phyloP scores from a whole-genome alignment of 1,140 invertebrate genomes.

The Potamilus streckersoni region DNA sequence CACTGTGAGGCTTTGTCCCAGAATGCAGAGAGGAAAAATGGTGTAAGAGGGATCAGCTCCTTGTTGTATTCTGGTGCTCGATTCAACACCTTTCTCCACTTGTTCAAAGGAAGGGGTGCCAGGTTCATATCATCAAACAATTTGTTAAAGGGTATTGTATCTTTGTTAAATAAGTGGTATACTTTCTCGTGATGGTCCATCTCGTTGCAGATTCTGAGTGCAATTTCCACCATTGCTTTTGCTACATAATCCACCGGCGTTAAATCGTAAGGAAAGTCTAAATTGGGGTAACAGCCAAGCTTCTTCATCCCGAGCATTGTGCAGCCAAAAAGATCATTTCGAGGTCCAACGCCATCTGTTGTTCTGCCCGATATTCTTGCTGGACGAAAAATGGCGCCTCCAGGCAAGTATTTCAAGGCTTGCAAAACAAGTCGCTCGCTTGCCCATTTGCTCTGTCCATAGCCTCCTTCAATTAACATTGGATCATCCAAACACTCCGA shows the following conservation, averaged over 20 bases:
- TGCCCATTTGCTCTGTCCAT: conserved; percentile 53
- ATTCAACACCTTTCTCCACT: conserved; percentile 39
- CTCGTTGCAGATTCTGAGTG: conserved; percentile 33
- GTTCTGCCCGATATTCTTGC: conserved; percentile 41
- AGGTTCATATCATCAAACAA: conserved; percentile 41
- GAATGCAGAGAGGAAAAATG: conserved; percentile 42
- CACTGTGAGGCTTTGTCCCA: conserved; percentile 42
- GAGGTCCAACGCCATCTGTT: conserved; percentile 39
- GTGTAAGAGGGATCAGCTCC: conserved; percentile 41
- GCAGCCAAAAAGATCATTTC: conserved; percentile 44
- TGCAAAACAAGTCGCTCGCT: conserved; percentile 46
- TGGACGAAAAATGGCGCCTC: conserved; percentile 51
- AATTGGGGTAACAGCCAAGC: conserved; percentile 41
- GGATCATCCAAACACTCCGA: conserved; percentile 41
- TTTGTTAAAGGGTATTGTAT: conserved; percentile 42
- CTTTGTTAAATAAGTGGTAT: conserved; percentile 44
- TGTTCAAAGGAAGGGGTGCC: conserved; percentile 25
- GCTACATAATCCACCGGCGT: conserved; percentile 49
- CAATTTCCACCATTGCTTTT: conserved; percentile 45
- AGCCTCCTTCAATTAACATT: conserved; percentile 37
- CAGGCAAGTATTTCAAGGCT: conserved; percentile 44
- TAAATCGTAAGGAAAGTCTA: conserved; percentile 49
- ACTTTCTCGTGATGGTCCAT: conserved; percentile 14
- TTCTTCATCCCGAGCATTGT: conserved; percentile 42
- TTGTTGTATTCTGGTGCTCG: conserved; percentile 25